Evolutionary conservation across 2,113 vertebrate genomes (phyloP), one percentile per base, ranked within the genome.

Genomic region (Sprattus sprattus): DNA sequence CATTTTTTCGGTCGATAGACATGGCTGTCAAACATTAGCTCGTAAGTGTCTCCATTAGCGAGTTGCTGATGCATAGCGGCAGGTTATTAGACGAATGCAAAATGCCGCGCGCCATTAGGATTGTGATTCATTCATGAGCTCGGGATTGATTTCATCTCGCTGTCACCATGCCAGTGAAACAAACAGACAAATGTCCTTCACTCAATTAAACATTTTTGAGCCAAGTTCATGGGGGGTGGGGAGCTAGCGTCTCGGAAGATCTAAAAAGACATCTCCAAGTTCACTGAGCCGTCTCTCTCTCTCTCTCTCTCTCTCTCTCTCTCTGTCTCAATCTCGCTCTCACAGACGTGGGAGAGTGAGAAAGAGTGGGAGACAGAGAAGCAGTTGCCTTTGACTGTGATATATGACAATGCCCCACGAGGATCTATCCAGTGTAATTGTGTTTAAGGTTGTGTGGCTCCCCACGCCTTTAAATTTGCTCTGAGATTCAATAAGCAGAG

Each of bases 51-150:
- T 78, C 81, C 64, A 78, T 75, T 75, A 82, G 45, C 18, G 8
- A n/a, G 32, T 25, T 75, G 75, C 81, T 85, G 81, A 82, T 67
- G 81, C 84, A 83, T 80, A 22, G 50, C 83, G 22, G 78, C 47
- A 13, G 39, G 86, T 64, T 64, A 57, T 78, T 83, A 78, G 87
- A 87, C 60, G 52, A 82, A 85, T 46, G 81, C 52, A 82, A 71
- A 78, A 39, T 45, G 49, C 83, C 50, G 52, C 49, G 83, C 84
- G 50, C 83, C 84, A 88, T 88, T 83, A 88, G 67, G 11, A 71
- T 52, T 88, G 46, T 82, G 82, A 80, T 83, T 85, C 67, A 81
- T 88, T 88, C 80, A 83, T 85, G 52, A 83, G 85, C 50, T 78
- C 67, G n/a, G 78, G 49, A 85, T 85, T 83, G 81, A 83, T 83